Evolutionary conservation across 2,797 vertebrate genomes (phyloP).

Genomic region (Megaceryle alcyon): DNA sequence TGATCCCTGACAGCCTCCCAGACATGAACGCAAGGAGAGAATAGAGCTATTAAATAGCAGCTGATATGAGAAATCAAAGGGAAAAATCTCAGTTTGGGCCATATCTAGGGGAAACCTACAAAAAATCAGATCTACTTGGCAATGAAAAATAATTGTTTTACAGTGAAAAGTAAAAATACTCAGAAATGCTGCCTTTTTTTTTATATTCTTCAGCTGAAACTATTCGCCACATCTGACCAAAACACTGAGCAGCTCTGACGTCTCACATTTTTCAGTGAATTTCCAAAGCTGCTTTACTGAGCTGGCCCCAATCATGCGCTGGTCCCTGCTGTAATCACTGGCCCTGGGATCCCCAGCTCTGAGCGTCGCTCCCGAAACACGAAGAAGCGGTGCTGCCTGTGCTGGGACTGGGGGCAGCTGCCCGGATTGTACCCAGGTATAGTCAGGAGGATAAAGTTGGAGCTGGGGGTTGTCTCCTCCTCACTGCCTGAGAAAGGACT

Average conservation of each 20-base stretch:
- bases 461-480: neutral
- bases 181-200: neutral
- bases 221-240: neutral
- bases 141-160: neutral
- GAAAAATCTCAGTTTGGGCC: neutral
- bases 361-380: neutral
- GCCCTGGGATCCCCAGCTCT: fast-evolving
- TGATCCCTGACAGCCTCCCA: fast-evolving
- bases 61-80: neutral
- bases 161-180: neutral
- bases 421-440: neutral
- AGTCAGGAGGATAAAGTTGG: neutral
- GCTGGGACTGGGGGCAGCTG: neutral
- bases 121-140: neutral
- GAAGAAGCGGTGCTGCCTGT: neutral
- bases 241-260: neutral
- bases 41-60: neutral
- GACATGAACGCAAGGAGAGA: neutral
- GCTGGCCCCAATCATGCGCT: neutral
- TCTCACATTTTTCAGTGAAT: neutral
- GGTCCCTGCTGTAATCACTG: neutral
- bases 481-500: fast-evolving
- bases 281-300: slow-evolving; percentile 46
- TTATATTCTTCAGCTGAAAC: neutral
- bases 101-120: neutral